phyloP scores from a whole-genome alignment of 23 tunicate genomes.

The Oikopleura dioica region DNA sequence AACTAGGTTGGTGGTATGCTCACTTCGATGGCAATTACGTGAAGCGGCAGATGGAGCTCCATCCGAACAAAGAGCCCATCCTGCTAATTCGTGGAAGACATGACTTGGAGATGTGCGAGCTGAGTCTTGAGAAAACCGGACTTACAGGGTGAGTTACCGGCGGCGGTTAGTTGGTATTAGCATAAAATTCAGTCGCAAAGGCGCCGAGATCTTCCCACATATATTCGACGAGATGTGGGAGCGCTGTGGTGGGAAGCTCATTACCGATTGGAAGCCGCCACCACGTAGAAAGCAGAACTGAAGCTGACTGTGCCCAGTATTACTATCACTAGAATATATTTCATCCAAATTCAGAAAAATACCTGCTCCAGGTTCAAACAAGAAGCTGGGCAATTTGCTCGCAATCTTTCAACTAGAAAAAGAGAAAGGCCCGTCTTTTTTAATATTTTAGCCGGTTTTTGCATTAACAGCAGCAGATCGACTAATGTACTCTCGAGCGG shows the following conservation, averaged over 20 bases:
- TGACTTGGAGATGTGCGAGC: conserved; percentile 89
- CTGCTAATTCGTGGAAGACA: conserved; percentile 58
- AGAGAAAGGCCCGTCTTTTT: no score
- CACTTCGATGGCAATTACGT: conserved; percentile 89
- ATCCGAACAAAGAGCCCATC: conserved; percentile 62
- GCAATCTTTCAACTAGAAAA: no score
- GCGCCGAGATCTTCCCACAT: conserved; percentile 63
- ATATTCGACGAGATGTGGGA: conserved; percentile 53
- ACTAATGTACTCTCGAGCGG: no score
- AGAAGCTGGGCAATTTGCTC: no score
- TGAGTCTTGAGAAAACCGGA: conserved; percentile 65
- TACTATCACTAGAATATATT: not conserved
- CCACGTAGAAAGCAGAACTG: not conserved
- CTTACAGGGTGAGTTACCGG: no score
- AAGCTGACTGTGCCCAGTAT: not conserved
- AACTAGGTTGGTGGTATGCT: conserved; percentile 97
- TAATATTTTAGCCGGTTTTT: no score
- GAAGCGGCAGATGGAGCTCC: conserved; percentile 89
- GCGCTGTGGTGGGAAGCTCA: conserved; percentile 5
- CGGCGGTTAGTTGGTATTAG: no score
- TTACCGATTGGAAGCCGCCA: conserved; percentile 8
- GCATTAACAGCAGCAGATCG: no score
- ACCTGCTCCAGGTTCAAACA: no score
- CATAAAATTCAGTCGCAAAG: conserved; percentile 55
- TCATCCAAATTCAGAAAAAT: not conserved